A percentile compares a stretch with the other conserved stretches of the same genome.
phyloP scores from a whole-genome alignment of 2,113 vertebrate species.

The Columbina picui region DNA sequence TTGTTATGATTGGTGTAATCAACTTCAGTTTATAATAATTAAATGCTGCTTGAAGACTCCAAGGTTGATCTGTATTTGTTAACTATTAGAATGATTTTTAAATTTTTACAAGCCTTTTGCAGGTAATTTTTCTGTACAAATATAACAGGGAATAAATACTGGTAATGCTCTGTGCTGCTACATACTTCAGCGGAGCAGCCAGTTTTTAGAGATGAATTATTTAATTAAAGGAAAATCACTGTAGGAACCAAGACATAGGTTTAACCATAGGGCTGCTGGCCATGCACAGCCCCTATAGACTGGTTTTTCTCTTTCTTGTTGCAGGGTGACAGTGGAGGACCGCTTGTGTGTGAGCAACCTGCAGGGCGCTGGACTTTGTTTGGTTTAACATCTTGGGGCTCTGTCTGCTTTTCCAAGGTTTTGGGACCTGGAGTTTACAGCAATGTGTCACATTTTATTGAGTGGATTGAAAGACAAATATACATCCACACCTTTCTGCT shows the following conservation, averaged over 20 bases:
- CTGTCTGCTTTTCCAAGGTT: conserved; percentile 91
- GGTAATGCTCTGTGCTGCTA: background rate
- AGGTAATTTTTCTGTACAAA: background rate
- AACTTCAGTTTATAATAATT: background rate
- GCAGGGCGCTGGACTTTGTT: conserved; percentile 87
- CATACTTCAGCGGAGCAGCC: background rate
- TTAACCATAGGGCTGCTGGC: background rate
- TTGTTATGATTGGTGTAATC: background rate
- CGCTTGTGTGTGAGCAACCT: conserved; percentile 85
- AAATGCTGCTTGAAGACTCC: background rate
- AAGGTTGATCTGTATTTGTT: background rate
- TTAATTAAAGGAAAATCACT: background rate
- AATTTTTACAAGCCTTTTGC: background rate
- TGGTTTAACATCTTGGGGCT: conserved; percentile 93
- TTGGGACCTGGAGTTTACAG: conserved; percentile 92
- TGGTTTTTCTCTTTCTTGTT: background rate
- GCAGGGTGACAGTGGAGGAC: conserved; percentile 91
- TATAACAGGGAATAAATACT: background rate
- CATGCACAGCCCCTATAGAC: accelerated
- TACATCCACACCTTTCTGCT: conserved; percentile 88
- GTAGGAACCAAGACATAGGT: background rate
- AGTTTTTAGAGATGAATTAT: background rate
- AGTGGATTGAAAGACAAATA: conserved; percentile 92
- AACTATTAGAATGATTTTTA: background rate
- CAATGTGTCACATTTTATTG: conserved; percentile 89